Percentiles rank a stretch among this genome's conserved stretches.
Evolutionary conservation across 1,140 invertebrate genomes (phyloP).

Genomic region (Dufourea novaeangliae): DNA sequence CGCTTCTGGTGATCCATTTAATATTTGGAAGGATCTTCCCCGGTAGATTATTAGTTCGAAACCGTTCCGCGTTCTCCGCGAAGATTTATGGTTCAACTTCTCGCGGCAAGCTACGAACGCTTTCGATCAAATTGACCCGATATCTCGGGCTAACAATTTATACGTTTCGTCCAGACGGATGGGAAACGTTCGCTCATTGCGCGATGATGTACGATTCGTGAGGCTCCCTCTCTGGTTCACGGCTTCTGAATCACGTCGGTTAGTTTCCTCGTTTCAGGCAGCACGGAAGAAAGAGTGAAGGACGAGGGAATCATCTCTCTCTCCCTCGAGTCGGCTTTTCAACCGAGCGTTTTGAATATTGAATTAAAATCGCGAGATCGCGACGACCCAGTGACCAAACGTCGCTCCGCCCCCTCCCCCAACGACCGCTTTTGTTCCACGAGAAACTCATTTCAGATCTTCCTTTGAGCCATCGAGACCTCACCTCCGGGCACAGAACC

Average conservation of each 20-base stretch:
- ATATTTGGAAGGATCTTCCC: too few relatives aligned
- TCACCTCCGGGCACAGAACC: conserved; percentile 31
- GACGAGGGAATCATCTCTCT: neutral
- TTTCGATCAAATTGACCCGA: neutral
- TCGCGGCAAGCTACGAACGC: neutral
- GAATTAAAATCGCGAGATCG: conserved; percentile 42
- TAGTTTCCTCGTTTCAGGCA: neutral
- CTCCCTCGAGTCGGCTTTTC: neutral
- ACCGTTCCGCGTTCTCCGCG: neutral
- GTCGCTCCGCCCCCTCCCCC: neutral
- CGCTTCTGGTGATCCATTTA: too few relatives aligned
- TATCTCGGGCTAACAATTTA: neutral
- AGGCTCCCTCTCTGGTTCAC: neutral
- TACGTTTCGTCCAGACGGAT: neutral
- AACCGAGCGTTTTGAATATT: conserved; percentile 35
- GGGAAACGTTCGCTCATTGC: neutral
- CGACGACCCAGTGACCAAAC: conserved; percentile 57
- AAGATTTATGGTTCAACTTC: neutral
- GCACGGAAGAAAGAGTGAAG: neutral
- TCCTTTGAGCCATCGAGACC: conserved; percentile 47
- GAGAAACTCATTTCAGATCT: conserved; percentile 48
- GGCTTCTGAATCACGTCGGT: neutral
- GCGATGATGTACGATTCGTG: neutral
- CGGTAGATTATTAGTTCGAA: too few relatives aligned
- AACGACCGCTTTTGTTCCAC: conserved; percentile 36